Base-by-base conservation (phyloP, 2,113 vertebrate genomes). In the Grammomys surdaster region DNA sequence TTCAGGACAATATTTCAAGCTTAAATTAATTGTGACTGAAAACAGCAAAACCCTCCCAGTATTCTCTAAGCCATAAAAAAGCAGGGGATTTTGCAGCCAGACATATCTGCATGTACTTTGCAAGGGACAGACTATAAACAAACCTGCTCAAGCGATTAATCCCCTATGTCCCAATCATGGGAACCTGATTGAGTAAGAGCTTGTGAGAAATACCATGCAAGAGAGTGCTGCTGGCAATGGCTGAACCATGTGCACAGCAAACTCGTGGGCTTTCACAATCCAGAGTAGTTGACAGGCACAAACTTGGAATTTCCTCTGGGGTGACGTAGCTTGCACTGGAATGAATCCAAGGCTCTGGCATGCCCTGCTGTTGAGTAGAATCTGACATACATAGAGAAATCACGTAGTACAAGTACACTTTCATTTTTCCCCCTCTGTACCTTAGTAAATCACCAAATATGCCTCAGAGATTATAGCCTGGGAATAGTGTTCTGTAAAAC, bases 141-240 rank as follows among this genome's bases (percentile, higher is more conserved):
- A 65, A 65, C 40, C 36, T 82, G 76, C 81, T 82, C 91, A 94
- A 48, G 86, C 80, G 92, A 73, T 92, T 82, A 94, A 93, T 95
- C 43, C 46, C 54, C 63, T 87, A 0, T 95, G 94, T 97, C 77
- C 90, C 86, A 97, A 80, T 96, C 72, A 60, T 56, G 78, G 89
- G 89, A 94, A 96, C 14, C 77, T 0, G 19, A 92, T 63, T 93
- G 43, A 75, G 88, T 84, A 93, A 96, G 89, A 46, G 73, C 92
- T 94, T 94, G 92, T 94, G 96, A 96, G 43, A 96, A 97, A 97
- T 48, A 93, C 60, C 85, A 91, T 76, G 67, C 56, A 84, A 93
- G 60, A 90, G 90, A 80, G 54, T 54, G 14, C 69, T 97, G 90
- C 69, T 97, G 90, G 90, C 90, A 91, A 60, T 2, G 24, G 31